Conservation (phyloP, 2,113 vertebrate species). For the Bos javanicus region DNA sequence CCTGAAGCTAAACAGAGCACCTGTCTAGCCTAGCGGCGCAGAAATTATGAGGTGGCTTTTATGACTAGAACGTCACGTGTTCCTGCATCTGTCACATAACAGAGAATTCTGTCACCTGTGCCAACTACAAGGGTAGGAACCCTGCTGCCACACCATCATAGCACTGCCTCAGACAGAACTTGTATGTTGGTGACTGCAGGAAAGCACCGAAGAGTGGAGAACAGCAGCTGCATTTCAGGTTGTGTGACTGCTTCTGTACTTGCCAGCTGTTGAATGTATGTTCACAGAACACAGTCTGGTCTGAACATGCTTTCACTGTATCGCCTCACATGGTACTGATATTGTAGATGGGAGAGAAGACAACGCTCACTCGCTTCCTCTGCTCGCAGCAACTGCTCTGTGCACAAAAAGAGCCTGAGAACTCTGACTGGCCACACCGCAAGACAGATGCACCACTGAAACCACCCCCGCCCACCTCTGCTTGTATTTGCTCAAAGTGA, state of each 20-base stretch:
- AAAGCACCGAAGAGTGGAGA: not conserved
- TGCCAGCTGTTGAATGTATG: not conserved
- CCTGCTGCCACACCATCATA: not conserved
- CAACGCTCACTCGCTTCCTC: not conserved
- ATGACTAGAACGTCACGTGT: not conserved
- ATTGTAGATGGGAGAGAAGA: not conserved
- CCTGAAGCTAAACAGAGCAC: not conserved
- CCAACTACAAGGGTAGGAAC: not conserved
- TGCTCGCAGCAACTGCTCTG: fast-evolving
- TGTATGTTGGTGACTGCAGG: not conserved
- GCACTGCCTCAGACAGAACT: not conserved
- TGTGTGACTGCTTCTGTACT: not conserved
- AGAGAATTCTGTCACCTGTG: not conserved
- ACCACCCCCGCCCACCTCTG: not conserved
- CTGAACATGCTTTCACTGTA: not conserved
- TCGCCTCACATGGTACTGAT: not conserved
- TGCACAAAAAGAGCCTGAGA: not conserved
- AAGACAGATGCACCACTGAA: not conserved
- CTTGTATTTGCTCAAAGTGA: not conserved
- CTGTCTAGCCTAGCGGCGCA: not conserved
- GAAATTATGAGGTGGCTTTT: not conserved
- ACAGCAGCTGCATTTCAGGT: not conserved
- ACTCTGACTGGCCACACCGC: no score
- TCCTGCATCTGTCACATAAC: not conserved
- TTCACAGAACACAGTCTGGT: not conserved